These are phyloP conservation scores for Chelonia mydas DNA, from an alignment of 2,797 vertebrate species.

Conservation along the genomic window DNA sequence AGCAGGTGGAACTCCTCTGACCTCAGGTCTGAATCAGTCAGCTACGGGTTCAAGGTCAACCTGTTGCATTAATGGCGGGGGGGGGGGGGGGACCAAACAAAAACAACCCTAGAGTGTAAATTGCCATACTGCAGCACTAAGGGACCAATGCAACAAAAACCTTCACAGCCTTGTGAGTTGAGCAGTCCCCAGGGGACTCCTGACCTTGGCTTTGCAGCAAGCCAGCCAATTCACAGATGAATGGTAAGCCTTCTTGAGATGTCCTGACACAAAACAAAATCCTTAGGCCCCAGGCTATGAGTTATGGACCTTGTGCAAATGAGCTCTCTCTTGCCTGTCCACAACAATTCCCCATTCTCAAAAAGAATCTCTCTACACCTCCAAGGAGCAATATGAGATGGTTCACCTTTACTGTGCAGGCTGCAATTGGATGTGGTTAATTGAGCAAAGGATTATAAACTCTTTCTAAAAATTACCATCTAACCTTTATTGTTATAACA, in stretches of 20 bases:
- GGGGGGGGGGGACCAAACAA: not conserved
- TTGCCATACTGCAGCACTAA: accelerated
- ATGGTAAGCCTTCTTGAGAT: conserved; percentile 31
- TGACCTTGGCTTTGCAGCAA: not conserved
- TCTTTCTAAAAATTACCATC: not conserved
- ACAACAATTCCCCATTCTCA: not conserved
- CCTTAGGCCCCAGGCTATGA: not conserved
- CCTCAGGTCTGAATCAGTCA: not conserved
- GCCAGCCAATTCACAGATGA: not conserved
- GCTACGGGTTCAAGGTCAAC: not conserved
- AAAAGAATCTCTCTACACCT: not conserved
- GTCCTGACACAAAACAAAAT: not conserved
- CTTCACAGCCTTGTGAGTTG: not conserved
- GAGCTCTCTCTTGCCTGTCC: not conserved
- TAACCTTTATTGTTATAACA: not conserved
- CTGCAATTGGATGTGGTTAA: conserved; percentile 52
- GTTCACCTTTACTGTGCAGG: not conserved
- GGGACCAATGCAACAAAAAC: not conserved
- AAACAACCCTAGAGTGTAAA: not conserved
- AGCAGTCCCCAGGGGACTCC: not conserved
- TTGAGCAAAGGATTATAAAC: not conserved
- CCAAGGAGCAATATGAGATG: not conserved
- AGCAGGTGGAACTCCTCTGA: not conserved
- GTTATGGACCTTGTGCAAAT: not conserved
- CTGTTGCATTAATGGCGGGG: not conserved